Conservation (phyloP, 2,888 invertebrate genomes). For the Cheilosia grossa region DNA sequence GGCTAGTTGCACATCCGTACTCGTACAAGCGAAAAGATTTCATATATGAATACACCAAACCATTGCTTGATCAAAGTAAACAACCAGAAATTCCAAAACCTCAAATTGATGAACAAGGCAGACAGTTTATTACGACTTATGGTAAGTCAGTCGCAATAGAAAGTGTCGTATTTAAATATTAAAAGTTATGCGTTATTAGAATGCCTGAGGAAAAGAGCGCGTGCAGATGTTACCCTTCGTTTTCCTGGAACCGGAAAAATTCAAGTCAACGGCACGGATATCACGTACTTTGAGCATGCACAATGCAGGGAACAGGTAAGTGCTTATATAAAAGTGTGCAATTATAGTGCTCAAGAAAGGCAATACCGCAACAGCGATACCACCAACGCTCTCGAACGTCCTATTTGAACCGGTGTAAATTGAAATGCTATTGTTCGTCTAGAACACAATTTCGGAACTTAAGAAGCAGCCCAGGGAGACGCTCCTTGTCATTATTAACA, state of each 20-base stretch:
- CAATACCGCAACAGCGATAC: too few relatives aligned
- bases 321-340: slow-evolving; percentile 8
- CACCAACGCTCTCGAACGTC: too few relatives aligned
- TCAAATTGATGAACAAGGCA: slow-evolving; percentile 88
- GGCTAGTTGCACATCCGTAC: slow-evolving; percentile 89
- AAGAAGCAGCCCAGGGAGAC: too few relatives aligned
- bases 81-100: slow-evolving; percentile 87
- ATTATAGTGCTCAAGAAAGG: too few relatives aligned
- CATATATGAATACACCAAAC: slow-evolving; percentile 88
- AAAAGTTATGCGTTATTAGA: too few relatives aligned
- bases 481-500: too few relatives aligned
- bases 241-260: slow-evolving; percentile 93
- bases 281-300: slow-evolving; percentile 89
- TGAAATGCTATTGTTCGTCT: too few relatives aligned
- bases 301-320: slow-evolving; percentile 91
- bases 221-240: slow-evolving; percentile 91
- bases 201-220: slow-evolving; percentile 88
- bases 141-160: slow-evolving; percentile 81
- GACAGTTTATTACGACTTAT: slow-evolving; percentile 89
- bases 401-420: too few relatives aligned
- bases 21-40: slow-evolving; percentile 89
- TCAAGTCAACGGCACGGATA: slow-evolving; percentile 90
- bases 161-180: neutral
- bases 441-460: too few relatives aligned
- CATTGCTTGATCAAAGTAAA: slow-evolving; percentile 85